phyloP scores from a whole-genome alignment of 1,140 invertebrate genomes.

The Leptinotarsa lineolata region DNA sequence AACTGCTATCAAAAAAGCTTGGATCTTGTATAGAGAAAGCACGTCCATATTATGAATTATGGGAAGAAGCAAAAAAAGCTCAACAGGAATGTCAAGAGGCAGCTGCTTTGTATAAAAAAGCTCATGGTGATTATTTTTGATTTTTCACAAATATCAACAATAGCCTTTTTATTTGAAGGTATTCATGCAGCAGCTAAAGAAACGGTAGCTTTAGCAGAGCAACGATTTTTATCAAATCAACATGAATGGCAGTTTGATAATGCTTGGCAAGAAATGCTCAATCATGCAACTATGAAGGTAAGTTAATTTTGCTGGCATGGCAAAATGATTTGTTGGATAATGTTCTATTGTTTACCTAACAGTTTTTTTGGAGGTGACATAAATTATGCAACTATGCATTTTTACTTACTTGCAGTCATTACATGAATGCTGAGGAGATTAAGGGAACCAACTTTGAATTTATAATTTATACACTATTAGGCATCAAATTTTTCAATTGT shows the following conservation, averaged over 20 bases:
- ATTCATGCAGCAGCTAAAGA: conserved; percentile 93
- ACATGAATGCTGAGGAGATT: no score
- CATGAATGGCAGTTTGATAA: conserved; percentile 86
- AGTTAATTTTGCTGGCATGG: neutral
- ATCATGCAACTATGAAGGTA: conserved; percentile 91
- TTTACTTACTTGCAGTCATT: neutral
- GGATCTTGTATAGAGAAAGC: conserved; percentile 88
- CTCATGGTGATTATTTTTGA: conserved; percentile 70
- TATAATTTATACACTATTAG: no score
- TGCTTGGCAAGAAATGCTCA: conserved; percentile 98
- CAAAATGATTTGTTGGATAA: neutral
- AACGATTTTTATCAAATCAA: conserved; percentile 80
- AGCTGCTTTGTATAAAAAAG: conserved; percentile 88
- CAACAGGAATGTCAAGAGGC: conserved; percentile 86
- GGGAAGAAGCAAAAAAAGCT: conserved; percentile 69
- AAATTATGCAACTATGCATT: neutral
- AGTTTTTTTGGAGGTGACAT: neutral
- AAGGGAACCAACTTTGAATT: no score
- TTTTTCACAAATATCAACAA: neutral
- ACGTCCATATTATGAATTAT: conserved; percentile 87
- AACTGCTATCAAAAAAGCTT: conserved; percentile 80
- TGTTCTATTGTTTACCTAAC: neutral
- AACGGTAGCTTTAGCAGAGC: conserved; percentile 89
- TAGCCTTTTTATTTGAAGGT: conserved; percentile 59
- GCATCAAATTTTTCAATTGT: no score